Base-by-base conservation (phyloP, 2,888 invertebrate species). In the Drosophila bunnanda region DNA sequence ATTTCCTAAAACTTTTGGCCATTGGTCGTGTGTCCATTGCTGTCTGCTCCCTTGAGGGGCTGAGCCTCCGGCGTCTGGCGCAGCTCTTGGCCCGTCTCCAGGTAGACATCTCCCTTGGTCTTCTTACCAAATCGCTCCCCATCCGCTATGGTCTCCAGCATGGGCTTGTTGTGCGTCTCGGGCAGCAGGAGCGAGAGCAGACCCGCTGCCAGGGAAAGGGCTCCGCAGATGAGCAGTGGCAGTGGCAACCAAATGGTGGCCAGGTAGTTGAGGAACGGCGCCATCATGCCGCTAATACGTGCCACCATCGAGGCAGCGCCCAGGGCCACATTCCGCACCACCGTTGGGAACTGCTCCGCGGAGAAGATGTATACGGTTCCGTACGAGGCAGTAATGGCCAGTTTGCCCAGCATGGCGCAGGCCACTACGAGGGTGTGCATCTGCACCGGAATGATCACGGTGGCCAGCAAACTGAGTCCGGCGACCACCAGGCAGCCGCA, bases 241-340 rank as follows among this genome's bases (percentile, higher is more conserved):
- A 96, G 89, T 93, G 95, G 95, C 4, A 92, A 92, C 90, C 94
- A 94, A 1, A 94, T 93, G 38, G 92, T 90, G 22, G 93, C 93
- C 76, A 96, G 90, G n/a, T 95, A 94, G 17, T 96, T 96, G 3
- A 98, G 94, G 88, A 96, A 97, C 0, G 98, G 97, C 2, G 98
- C 91, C 71, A 92, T 65, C 66, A 92, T 92, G 7, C 92, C 92
- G 28, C 98, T 98, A 72, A 98, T 93, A 81, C 98, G 94, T 0
- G 98, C 98, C 67, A 96, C 95, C 93, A 97, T 97, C 0, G 97
- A 98, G 30, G 97, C 95, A 12, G 96, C 94, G 1, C 98, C 98
- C 59, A 98, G 95, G 0, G 97, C 98, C 41, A 97, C 95, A 90
- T 97, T 98, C 56, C 98, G 94, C 44, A 96, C 95, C 17, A 95